Evolutionary conservation across 2,113 vertebrate genomes (phyloP), one percentile per base, ranked within the genome.

Genomic region (Phaethon lepturus): DNA sequence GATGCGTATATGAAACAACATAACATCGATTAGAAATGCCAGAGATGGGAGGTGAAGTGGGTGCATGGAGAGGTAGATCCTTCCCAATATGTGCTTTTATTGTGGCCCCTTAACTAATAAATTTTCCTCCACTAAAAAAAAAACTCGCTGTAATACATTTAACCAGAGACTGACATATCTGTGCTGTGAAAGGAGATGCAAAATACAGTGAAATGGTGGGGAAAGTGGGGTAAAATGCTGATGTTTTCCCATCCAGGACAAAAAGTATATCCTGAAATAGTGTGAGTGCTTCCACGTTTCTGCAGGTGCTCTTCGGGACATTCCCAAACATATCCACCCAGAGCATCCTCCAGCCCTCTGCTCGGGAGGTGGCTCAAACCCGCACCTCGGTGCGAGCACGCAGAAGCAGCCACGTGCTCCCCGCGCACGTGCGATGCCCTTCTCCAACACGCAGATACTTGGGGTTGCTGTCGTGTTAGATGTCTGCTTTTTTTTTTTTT

Each of bases 1-100:
- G 52, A 2, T 7, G 44, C 47, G 0, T 17, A 0, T 3, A 1
- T 31, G 55, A 24, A 25, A 20, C 12, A n/a, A 3, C 3, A 1
- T 17, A 2, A 5, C 8, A n/a, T 28, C 13, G 50, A 17, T 71
- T 35, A 56, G 55, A 45, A 88, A 38, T 22, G 13, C 20, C 33
- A 38, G 71, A 64, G 58, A 15, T 45, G 40, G 40, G 40, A 82
- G 47, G 23, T 0, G 5, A 75, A 47, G 52, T 42, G 40, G n/a
- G n/a, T 49, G 28, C 31, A 53, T 0, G 4, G 50, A 69, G 24
- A 79, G 24, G 44, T 26, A 13, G 50, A 7, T 68, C 22, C 42
- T 74, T 80, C 45, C 62, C 53, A 68, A 49, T 26, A n/a, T 63
- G 82, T 73, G 44, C 6, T 86, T 69, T 53, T 66, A 9, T n/a